Evolutionary conservation across 2,797 vertebrate genomes (phyloP).

Genomic region (Periophthalmus magnuspinnatus): DNA sequence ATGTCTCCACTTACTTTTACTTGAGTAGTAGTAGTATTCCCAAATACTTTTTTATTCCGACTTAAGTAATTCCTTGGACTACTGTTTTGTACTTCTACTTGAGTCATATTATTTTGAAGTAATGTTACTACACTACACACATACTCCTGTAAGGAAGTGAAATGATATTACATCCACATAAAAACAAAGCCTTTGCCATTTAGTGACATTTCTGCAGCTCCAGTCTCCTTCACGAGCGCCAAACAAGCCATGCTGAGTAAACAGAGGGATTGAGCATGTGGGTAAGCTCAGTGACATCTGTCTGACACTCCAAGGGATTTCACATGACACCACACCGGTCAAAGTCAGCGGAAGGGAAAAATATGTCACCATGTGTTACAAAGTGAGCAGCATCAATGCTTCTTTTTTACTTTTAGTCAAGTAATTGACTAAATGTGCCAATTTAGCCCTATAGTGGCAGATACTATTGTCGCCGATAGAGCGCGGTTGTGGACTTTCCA

Average conservation of each 20-base stretch:
- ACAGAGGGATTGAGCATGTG: slow-evolving; percentile 28
- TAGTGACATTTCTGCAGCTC: slow-evolving; percentile 16
- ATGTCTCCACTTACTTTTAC: too few species aligned
- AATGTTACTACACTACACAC: background rate
- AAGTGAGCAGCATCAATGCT: background rate
- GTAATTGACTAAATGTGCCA: too few species aligned
- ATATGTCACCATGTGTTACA: background rate
- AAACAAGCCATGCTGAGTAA: slow-evolving; percentile 30
- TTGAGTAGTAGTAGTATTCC: too few species aligned
- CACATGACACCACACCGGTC: slow-evolving; percentile 20
- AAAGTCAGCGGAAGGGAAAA: slow-evolving; percentile 21
- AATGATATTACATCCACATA: slow-evolving; percentile 14
- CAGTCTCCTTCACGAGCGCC: slow-evolving; percentile 22
- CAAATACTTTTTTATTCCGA: too few species aligned
- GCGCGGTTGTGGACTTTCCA: too few species aligned
- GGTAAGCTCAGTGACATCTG: slow-evolving; percentile 50
- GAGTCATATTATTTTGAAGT: too few species aligned
- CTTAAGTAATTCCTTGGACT: too few species aligned
- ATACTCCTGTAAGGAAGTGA: background rate
- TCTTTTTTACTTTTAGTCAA: too few species aligned
- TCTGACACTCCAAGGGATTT: slow-evolving; percentile 37
- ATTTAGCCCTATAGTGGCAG: too few species aligned
- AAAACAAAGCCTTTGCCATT: background rate
- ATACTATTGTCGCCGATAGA: too few species aligned
- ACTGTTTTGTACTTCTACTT: too few species aligned